phyloP scores from a whole-genome alignment of 2,888 invertebrate species.

The Amphimallon solstitiale region DNA sequence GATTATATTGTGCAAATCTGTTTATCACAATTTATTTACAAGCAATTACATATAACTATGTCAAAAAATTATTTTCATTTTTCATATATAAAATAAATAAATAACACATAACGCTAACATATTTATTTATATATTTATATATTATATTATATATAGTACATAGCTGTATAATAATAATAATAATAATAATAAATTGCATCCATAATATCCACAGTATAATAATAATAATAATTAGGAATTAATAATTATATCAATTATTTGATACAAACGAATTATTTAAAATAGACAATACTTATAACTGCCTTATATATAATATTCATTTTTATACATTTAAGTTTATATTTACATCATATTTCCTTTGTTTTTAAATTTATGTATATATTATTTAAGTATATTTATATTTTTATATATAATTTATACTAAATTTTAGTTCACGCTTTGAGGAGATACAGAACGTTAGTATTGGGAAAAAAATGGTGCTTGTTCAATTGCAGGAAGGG shows the following conservation, averaged over 20 bases:
- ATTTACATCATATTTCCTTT: background rate
- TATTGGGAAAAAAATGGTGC: too few relatives aligned
- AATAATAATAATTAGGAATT: slow-evolving; percentile 39
- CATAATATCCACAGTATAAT: slow-evolving; percentile 47
- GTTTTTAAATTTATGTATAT: background rate
- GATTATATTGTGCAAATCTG: slow-evolving; percentile 60
- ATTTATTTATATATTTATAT: slow-evolving; percentile 39
- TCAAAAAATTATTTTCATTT: slow-evolving; percentile 40
- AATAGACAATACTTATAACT: background rate
- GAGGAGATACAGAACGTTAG: background rate
- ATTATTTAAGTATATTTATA: background rate
- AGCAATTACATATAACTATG: slow-evolving; percentile 61
- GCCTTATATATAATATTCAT: background rate
- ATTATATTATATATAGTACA: slow-evolving; percentile 11
- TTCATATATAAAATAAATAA: slow-evolving; percentile 57
- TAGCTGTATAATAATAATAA: slow-evolving; percentile 4
- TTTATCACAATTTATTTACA: slow-evolving; percentile 65
- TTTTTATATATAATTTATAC: too few relatives aligned
- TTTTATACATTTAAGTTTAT: background rate
- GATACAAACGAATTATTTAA: slow-evolving; percentile 40
- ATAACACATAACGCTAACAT: slow-evolving; percentile 52
- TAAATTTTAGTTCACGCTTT: background rate
- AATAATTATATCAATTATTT: slow-evolving; percentile 50
- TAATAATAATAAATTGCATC: slow-evolving; percentile 49
- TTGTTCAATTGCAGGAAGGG: too few relatives aligned